phyloP scores from a whole-genome alignment of 2,113 vertebrate genomes.

The Channa argus region DNA sequence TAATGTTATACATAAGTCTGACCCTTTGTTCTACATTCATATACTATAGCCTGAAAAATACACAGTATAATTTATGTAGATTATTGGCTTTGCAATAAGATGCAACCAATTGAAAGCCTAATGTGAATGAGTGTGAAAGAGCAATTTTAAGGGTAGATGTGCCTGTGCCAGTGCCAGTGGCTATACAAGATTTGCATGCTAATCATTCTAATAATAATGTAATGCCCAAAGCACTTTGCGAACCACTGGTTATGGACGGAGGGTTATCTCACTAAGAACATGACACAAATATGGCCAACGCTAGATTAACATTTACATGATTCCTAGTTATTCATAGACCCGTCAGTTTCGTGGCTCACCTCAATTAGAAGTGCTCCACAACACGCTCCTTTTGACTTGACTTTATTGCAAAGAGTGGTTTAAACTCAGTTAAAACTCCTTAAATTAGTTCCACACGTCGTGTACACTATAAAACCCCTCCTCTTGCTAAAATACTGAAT shows the following conservation, averaged over 20 bases:
- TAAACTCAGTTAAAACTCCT: background rate
- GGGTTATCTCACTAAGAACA: constrained; percentile 79
- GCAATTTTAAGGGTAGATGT: constrained; percentile 83
- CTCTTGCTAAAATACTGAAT: too few species aligned
- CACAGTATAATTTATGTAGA: constrained; percentile 74
- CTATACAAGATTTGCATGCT: constrained; percentile 86
- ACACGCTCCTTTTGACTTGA: constrained; percentile 39
- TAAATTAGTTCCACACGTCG: background rate
- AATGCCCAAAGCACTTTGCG: constrained; percentile 79
- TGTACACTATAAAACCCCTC: too few species aligned
- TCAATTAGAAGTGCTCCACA: constrained; percentile 67
- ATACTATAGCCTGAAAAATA: constrained; percentile 51
- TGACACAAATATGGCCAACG: constrained; percentile 66
- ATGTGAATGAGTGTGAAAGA: constrained; percentile 84
- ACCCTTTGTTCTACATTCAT: constrained; percentile 50
- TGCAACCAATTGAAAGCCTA: constrained; percentile 81
- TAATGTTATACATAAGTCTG: constrained; percentile 44
- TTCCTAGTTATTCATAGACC: constrained; percentile 71
- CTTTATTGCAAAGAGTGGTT: background rate
- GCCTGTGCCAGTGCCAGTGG: constrained; percentile 80
- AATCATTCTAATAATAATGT: constrained; percentile 87
- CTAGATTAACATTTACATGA: constrained; percentile 75
- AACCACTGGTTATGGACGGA: constrained; percentile 80
- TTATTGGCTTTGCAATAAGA: constrained; percentile 81
- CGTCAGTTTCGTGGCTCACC: constrained; percentile 69